Base-by-base conservation (phyloP, 2,113 vertebrate species). In the Ciconia boyciana region DNA sequence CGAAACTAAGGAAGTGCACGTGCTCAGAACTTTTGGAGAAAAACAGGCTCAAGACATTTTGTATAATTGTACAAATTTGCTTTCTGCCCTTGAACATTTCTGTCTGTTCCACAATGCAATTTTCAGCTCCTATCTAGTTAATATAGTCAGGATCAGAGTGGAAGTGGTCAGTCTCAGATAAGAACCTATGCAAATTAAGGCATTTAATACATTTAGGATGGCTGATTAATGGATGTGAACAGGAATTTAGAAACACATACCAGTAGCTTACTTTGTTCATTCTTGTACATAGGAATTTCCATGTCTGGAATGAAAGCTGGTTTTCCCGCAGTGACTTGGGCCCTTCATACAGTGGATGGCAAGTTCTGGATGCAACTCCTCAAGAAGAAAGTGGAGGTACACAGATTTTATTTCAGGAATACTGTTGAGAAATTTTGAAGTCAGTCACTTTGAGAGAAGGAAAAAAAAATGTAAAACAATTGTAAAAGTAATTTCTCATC, bases 261-360 rank as follows among this genome's bases (percentile, higher is more conserved):
- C 18, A 36, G n/a, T 9, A 51, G 15, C 44, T 96, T 18, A 52
- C 49, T 80, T 77, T 58, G 49, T 52, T 83, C 48, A 26, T 90
- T 93, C 34, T 75, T 62, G 58, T 79, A 83, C 3, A 3, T 16
- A 99, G 99, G 99, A 99, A 99, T 96, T 99, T 99, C 97, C 99
- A 99, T 11, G 99, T 99, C 90, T 99, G 99, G 99, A 98, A 99
- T 16, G 99, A 99, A 97, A 98, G 97, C 65, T 99, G 99, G 99
- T 99, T 99, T 96, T 97, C 60, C 22, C 98, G 99, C 51, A 88
- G 93, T 4, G 99, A 99, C 96, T 97, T 99, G 54, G 97, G 98
- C 7, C 16, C 97, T n/a, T 96, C 95, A 2, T 99, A 98, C 88
- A 97, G 91, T 20, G 99, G 99, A 76, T 99, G 99, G 99, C 99